Evolutionary conservation across 1,140 invertebrate species (phyloP).

Genomic region (Scaptodrosophila lebanonensis): DNA sequence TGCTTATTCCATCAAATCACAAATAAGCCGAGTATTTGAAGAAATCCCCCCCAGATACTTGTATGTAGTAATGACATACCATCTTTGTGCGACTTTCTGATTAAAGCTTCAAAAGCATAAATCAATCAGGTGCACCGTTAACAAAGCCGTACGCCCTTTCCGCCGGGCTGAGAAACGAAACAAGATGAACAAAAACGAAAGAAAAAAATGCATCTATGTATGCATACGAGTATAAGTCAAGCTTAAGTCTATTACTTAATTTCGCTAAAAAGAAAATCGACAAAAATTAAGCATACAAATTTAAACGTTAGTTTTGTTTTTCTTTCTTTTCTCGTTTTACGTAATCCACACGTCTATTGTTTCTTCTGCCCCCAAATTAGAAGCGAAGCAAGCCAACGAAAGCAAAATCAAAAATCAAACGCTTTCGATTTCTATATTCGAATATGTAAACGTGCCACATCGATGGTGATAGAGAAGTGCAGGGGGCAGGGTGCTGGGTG

Average conservation of each 20-base stretch:
- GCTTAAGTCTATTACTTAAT: conserved; percentile 60
- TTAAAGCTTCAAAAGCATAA: conserved; percentile 14
- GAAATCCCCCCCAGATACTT: no score
- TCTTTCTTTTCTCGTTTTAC: conserved; percentile 40
- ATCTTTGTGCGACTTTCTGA: conserved; percentile 25
- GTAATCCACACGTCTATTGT: conserved; percentile 58
- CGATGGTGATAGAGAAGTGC: no score
- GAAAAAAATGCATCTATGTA: no score
- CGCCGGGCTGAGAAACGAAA: not conserved
- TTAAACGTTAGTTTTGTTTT: conserved; percentile 9
- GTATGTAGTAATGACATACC: no score
- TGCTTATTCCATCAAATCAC: no score
- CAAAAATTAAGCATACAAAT: conserved; percentile 18
- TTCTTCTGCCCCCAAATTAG: conserved; percentile 57
- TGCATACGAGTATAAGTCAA: no score
- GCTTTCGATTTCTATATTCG: conserved; percentile 74
- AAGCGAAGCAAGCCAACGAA: conserved; percentile 22
- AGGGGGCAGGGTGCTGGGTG: no score
- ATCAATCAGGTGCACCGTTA: conserved; percentile 38
- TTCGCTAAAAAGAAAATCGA: conserved; percentile 50
- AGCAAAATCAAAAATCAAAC: conserved; percentile 46
- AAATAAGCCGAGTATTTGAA: no score
- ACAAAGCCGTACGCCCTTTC: conserved; percentile 10
- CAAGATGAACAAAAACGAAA: not conserved
- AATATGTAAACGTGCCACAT: conserved; percentile 52